Base-by-base conservation (phyloP, 2,888 invertebrate species). In the Aporophyla lueneburgensis region DNA sequence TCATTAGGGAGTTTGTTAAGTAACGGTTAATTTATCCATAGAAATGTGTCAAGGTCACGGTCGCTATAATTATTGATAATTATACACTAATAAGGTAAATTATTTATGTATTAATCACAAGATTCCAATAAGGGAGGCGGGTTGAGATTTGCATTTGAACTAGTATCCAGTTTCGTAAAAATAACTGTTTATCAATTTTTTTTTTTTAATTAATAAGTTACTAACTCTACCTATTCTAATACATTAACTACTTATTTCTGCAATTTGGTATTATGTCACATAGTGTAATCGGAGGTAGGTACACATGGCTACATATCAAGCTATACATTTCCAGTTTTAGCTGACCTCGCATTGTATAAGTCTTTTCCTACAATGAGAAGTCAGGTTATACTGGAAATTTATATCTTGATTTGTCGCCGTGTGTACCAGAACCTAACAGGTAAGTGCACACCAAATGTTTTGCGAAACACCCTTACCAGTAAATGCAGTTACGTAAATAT, bases 381-480 rank as follows among this genome's bases (percentile, higher is more conserved):
- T 33, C 33, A 33, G 33, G 33, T 33, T 33, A 33, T 33, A 33
- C 33, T 33, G 33, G 3, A 33, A 33, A 33, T 33, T 1, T 33
- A 33, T 33, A 33, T 1, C 33, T 33, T 33, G 33, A 33, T 33
- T 33, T 33, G 33, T 33, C 33, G 3, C 33, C 33, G 33, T 33
- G 33, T 33, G 43, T 58, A 56, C 79, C 66, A 66, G 79, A 79
- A 68, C 54, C 72, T 71, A 82, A 40, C 71, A 67, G 62, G 76
- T 75, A 59, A 67, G n/a, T 58, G 53, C 61, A 71, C 69, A 81
- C 71, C 53, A 76, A 77, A 74, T 78, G 83, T 73, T 84, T 86
- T 86, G 77, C 86, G 86, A 86, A 86, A 86, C 71, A 75, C 78
- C 83, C 85, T 76, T 68, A 49, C 65, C 10, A 67, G 73, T 62